Base-by-base conservation (phyloP, 1,140 invertebrate species). In the Ceratina australensis region DNA sequence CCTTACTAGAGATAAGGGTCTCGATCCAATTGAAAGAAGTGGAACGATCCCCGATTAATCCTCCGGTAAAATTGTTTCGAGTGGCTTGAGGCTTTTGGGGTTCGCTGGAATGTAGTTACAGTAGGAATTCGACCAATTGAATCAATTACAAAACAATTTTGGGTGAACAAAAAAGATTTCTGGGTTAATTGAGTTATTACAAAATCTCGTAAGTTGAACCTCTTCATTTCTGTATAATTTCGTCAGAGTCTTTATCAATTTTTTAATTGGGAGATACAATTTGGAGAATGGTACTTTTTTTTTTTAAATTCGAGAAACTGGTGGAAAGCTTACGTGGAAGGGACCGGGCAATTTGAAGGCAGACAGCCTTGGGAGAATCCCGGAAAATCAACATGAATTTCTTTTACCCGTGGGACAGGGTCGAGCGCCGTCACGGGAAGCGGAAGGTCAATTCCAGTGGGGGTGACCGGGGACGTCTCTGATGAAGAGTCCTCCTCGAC, bases 341-440 rank as follows among this genome's bases (percentile, higher is more conserved):
- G 50, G 28, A 42, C 49, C 42, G 64, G 49, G 42, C 61, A 82
- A 83, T 83, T 78, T 69, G 28, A 33, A 63, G 28, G 15, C 28
- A 47, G 65, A 56, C 54, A 72, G 24, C 18, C 75, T 82, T 66
- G n/a, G 28, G 18, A 54, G 64, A 60, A 69, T 56, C 18, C 66
- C 49, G 59, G 81, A 83, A 82, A 83, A 83, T 83, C 81, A 82
- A 83, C 81, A 72, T 82, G 69, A 79, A 82, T 72, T 82, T 79
- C 60, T 72, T 72, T 79, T 13, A 80, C 77, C 71, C 47, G 16
- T 66, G 69, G 75, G 59, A 84, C 68, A 80, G 52, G 47, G 59
- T 60, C 49, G 60, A 24, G 50, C 13, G 64, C 73, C 71, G 74
- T 72, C 74, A 82, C 74, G 68, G 80, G 63, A 72, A 72, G 79